These are phyloP conservation scores for Grammomys dolichurus DNA, from an alignment of 2,113 vertebrate species.

Conservation along the genomic window DNA sequence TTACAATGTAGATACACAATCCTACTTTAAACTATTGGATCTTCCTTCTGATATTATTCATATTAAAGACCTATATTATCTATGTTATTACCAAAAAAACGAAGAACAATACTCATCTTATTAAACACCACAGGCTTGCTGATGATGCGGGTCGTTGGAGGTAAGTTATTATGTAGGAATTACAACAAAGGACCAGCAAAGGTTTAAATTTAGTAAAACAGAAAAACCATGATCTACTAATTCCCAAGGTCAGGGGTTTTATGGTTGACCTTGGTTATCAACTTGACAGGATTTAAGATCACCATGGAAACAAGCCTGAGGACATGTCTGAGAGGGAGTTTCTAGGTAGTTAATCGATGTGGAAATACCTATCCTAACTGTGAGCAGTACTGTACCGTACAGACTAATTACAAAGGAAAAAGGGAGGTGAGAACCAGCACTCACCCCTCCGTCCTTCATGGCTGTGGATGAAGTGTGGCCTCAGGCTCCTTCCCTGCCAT, in stretches of 20 bases:
- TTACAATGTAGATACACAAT: neutral
- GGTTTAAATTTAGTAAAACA: neutral
- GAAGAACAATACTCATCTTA: neutral
- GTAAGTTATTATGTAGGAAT: neutral
- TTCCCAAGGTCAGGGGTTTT: neutral
- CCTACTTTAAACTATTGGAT: neutral
- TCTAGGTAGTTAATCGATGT: neutral
- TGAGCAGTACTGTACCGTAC: neutral
- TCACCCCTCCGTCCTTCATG: neutral
- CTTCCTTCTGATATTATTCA: neutral
- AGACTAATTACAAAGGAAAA: neutral
- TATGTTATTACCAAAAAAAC: no score
- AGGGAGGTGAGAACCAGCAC: neutral
- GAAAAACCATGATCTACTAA: constrained; percentile 21
- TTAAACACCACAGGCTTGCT: neutral
- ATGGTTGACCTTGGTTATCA: neutral
- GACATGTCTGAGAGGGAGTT: neutral
- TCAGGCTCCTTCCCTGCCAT: neutral
- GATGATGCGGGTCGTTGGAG: neutral
- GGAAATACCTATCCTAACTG: neutral
- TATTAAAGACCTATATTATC: neutral
- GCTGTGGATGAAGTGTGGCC: neutral
- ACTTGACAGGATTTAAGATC: neutral
- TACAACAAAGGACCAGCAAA: neutral
- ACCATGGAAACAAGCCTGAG: neutral